Base-by-base conservation (phyloP, 30 jellyfish, hydroid and myxozoan genomes). In the Pseudorhiza aurosa region DNA sequence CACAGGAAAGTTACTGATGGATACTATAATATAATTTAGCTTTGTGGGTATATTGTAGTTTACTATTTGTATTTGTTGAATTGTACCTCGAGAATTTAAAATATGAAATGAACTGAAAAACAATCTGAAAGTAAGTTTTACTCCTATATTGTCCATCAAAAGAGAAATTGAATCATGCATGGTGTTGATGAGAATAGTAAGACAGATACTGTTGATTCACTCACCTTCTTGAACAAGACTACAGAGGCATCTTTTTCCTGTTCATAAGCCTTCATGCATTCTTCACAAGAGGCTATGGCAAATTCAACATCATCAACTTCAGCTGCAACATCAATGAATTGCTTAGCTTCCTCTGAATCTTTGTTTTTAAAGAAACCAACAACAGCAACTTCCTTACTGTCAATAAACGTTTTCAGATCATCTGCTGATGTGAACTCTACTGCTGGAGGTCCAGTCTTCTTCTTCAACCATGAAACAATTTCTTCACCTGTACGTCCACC, bases 361-460 rank as follows among this genome's bases (percentile, higher is more conserved):
- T 60, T 62, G 60, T 82, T 59, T 7, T 45, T 70, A 75, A 94
- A 87, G 86, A 76, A 87, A 24, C 97, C 99, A 46, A 87, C 94
- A 68, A 94, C 99, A 56, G 96, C 97, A 75, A 94, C 99, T 17
- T 83, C 89, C 35, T 86, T 74, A 6, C 89, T 84, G 31, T 94
- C 99, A 83, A 88, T 56, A 56, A 94, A 94, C 5, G 92, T 82
- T 63, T 94, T 82, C 8, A 87, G 83, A 11, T 77, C 96, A 15
- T 87, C 99, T 27, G 97, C 97, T 18, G 88, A 6, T 19, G 63
- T 80, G n/a, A 73, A 21, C 30, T 29, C 77, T 42, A 58, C 69
- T 56, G 97, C 97, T 53, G 99, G 95, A 35, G 99, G 99, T 2
- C 99, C 99, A 55, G 99, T 94, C 83, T 94, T 94, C 87, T 94